phyloP scores from a whole-genome alignment of 2,797 vertebrate species.

The Neoniphon sammara region DNA sequence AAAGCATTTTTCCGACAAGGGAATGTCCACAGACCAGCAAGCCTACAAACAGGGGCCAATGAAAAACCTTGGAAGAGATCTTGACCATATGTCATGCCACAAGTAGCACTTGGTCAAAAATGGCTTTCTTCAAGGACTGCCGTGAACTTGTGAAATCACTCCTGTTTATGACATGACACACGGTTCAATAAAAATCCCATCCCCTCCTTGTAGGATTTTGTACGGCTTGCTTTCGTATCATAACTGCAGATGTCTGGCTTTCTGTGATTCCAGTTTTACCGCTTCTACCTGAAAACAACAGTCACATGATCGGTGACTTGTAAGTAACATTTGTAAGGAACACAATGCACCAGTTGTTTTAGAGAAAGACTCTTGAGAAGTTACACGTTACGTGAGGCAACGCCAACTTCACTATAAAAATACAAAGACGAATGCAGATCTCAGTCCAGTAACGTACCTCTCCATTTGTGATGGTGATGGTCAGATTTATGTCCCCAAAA shows the following conservation, averaged over 20 bases:
- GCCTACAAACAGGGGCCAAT: too few relatives aligned
- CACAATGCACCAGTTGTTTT: neutral
- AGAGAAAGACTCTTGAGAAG: too few relatives aligned
- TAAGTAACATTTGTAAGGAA: neutral
- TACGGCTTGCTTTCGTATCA: constrained; percentile 99
- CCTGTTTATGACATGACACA: neutral
- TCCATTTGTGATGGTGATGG: constrained; percentile 99
- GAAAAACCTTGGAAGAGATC: too few relatives aligned
- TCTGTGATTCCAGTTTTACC: constrained; percentile 99
- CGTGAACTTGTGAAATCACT: neutral
- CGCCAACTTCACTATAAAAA: neutral
- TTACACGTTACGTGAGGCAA: neutral
- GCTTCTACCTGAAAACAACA: constrained; percentile 95
- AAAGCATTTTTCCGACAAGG: too few relatives aligned
- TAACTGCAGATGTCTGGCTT: constrained; percentile 98
- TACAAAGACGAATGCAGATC: neutral
- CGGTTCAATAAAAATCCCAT: constrained; percentile 84
- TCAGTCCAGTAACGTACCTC: constrained; percentile 85
- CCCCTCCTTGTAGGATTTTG: constrained; percentile 99
- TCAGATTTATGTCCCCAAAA: constrained; percentile 98
- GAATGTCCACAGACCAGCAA: too few relatives aligned
- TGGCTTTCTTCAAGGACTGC: too few relatives aligned
- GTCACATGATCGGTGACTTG: constrained; percentile 2
- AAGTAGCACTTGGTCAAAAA: too few relatives aligned
- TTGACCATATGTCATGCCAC: too few relatives aligned